These are phyloP conservation scores for Drosophila nigrodunni DNA, from an alignment of 1,140 invertebrate genomes.

Conservation along the genomic window DNA sequence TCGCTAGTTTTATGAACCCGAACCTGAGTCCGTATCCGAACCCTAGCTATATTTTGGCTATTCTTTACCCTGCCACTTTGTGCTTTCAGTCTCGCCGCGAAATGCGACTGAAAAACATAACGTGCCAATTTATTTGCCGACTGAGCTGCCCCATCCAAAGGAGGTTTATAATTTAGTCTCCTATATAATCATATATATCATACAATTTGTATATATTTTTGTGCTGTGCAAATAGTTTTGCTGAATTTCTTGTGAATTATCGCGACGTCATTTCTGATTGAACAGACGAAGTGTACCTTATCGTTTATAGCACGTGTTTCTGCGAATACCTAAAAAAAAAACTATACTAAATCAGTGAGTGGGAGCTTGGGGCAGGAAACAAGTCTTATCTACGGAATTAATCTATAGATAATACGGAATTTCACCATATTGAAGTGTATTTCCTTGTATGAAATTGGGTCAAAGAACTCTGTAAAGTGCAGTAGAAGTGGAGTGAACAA, in stretches of 20 bases:
- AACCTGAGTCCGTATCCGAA: not conserved
- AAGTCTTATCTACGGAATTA: not conserved
- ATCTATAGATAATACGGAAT: slow-evolving; percentile 3
- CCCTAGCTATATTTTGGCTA: slow-evolving; percentile 31
- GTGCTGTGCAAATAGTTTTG: slow-evolving; percentile 34
- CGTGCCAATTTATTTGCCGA: slow-evolving; percentile 74
- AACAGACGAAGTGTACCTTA: not conserved
- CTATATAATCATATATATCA: not conserved
- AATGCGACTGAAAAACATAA: slow-evolving; percentile 65
- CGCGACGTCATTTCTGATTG: slow-evolving; percentile 7
- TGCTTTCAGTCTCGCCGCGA: slow-evolving; percentile 52
- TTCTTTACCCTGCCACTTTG: slow-evolving; percentile 5
- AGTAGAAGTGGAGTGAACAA: not conserved
- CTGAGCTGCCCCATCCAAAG: slow-evolving; percentile 51
- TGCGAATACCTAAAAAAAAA: not conserved
- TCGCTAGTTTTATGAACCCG: slow-evolving; percentile 35
- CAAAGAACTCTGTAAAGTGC: not conserved
- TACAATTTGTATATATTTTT: not conserved
- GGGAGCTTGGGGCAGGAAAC: not conserved
- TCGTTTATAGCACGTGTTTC: slow-evolving; percentile 5
- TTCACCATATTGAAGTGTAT: slow-evolving; percentile 10
- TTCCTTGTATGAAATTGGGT: not conserved
- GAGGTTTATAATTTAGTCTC: slow-evolving; percentile 42
- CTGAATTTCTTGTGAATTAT: slow-evolving; percentile 48
- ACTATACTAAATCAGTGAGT: not conserved